A percentile compares a stretch with the other conserved stretches of the same genome.
phyloP scores from a whole-genome alignment of 2,888 invertebrate genomes.

The Aleiodes testaceus region DNA sequence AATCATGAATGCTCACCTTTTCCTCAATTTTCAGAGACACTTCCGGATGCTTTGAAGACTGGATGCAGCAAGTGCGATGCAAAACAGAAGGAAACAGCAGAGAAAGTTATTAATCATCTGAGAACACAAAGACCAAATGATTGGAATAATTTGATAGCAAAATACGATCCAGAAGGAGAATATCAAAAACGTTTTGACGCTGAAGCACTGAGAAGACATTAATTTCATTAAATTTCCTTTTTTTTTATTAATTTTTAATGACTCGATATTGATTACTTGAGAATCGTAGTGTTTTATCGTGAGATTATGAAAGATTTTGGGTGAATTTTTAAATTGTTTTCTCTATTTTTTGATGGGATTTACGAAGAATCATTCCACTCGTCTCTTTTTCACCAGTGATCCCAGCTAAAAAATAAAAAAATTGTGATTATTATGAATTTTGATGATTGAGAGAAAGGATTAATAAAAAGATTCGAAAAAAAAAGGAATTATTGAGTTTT shows the following conservation, averaged over 20 bases:
- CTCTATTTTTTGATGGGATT: not conserved
- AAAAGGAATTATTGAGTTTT: too few species aligned
- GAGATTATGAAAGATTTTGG: too few species aligned
- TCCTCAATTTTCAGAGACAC: slow-evolving; percentile 75
- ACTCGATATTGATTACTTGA: not conserved
- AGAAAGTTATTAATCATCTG: slow-evolving; percentile 81
- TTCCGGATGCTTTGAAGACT: slow-evolving; percentile 82
- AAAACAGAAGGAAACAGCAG: slow-evolving; percentile 79
- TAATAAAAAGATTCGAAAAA: too few species aligned
- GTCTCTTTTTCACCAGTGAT: slow-evolving; percentile 86
- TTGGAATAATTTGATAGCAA: slow-evolving; percentile 79
- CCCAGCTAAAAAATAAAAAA: slow-evolving; percentile 76
- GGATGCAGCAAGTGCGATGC: slow-evolving; percentile 80
- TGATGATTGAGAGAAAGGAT: too few species aligned
- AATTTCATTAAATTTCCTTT: not conserved
- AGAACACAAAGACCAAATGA: slow-evolving; percentile 79
- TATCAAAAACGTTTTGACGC: slow-evolving; percentile 75
- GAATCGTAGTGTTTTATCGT: not conserved
- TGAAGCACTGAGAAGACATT: not conserved
- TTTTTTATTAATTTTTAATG: not conserved
- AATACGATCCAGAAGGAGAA: slow-evolving; percentile 83
- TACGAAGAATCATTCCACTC: slow-evolving; percentile 77
- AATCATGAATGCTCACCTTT: slow-evolving; percentile 27
- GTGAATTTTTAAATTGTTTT: too few species aligned
- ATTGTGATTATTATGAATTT: too few species aligned